phyloP scores from a whole-genome alignment of 2,113 vertebrate species.

The Podocnemis expansa region DNA sequence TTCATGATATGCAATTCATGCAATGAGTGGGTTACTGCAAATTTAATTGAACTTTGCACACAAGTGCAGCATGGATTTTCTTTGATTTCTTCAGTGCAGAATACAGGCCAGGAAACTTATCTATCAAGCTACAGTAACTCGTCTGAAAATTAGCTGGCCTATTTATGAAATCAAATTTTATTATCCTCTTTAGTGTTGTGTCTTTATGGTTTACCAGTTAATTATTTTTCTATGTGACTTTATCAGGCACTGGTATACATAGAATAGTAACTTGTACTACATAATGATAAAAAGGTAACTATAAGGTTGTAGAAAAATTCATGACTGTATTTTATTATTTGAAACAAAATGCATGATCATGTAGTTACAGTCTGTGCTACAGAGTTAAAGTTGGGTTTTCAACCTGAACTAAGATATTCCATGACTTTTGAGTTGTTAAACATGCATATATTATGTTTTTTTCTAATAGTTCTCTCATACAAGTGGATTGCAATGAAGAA shows the following conservation, averaged over 20 bases:
- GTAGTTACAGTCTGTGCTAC: not conserved
- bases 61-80: not conserved
- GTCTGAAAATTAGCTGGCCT: not conserved
- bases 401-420: not conserved
- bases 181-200: not conserved
- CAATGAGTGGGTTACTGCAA: not conserved
- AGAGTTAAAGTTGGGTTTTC: not conserved
- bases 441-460: not conserved
- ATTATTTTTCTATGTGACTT: not conserved
- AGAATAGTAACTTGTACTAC: not conserved
- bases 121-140: not conserved
- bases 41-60: not conserved
- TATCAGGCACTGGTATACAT: not conserved
- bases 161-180: not conserved
- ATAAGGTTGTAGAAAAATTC: not conserved
- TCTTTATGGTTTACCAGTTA: not conserved
- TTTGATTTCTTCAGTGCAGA: not conserved
- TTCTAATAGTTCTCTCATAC: not conserved
- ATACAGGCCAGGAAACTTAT: not conserved
- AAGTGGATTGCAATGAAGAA: not conserved
- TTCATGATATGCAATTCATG: not conserved
- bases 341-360: not conserved
- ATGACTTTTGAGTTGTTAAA: not conserved
- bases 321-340: not conserved
- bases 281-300: not conserved